Percentiles rank a stretch among this genome's conserved stretches.
Conservation (phyloP, 2,113 vertebrate species). For the Cygnus buccinator region DNA sequence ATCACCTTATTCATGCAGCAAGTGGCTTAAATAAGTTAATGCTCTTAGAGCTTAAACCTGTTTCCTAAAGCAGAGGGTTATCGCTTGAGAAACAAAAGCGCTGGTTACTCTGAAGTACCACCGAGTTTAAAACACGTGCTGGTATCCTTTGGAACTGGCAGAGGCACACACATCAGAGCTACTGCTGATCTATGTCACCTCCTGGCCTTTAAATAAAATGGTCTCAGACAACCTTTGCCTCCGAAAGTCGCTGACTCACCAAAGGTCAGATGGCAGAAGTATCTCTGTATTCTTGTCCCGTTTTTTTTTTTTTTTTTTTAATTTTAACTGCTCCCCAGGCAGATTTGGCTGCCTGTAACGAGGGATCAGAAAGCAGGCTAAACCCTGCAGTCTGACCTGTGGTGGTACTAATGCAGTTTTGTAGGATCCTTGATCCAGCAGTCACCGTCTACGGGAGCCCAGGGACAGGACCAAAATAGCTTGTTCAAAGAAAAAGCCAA, state of each 20-base stretch:
- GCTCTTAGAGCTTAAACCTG: background rate
- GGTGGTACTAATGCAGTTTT: background rate
- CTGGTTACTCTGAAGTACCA: background rate
- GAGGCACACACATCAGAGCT: background rate
- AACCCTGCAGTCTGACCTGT: background rate
- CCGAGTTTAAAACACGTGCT: rapidly evolving
- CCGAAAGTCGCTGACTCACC: background rate
- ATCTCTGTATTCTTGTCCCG: background rate
- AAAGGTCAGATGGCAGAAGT: background rate
- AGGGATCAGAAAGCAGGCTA: background rate
- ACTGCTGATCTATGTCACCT: background rate
- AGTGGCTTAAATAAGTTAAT: background rate
- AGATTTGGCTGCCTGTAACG: background rate
- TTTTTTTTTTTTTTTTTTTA: too few relatives aligned
- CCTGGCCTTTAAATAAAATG: background rate
- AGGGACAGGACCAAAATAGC: background rate
- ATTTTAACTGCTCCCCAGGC: background rate
- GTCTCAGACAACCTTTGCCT: background rate
- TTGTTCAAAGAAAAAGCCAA: background rate
- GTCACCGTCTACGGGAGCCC: rapidly evolving
- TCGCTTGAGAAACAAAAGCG: background rate
- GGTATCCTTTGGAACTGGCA: background rate
- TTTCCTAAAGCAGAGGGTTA: background rate
- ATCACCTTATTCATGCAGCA: background rate
- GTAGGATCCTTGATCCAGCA: background rate